A percentile compares a stretch with the other conserved stretches of the same genome.
Conservation (phyloP, 2,888 invertebrate genomes). For the Lottia scabra region DNA sequence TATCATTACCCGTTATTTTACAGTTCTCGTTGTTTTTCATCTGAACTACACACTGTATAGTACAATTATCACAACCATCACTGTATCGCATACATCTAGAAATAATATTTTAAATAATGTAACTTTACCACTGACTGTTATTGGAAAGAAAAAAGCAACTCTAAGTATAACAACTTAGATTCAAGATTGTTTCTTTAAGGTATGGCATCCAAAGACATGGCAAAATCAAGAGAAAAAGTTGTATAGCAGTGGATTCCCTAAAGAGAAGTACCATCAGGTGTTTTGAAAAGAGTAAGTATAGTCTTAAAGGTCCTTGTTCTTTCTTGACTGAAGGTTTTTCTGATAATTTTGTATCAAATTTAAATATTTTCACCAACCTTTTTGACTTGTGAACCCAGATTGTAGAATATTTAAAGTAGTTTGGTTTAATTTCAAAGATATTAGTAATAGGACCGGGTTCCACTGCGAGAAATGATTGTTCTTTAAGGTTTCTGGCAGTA, state of each 20-base stretch:
- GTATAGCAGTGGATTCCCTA: no score
- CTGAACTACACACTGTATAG: slow-evolving; percentile 44
- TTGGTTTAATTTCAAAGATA: slow-evolving; percentile 54
- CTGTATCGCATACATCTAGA: slow-evolving; percentile 48
- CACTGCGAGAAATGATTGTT: slow-evolving; percentile 52
- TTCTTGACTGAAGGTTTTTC: no score
- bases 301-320: no score
- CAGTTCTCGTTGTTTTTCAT: slow-evolving; percentile 50
- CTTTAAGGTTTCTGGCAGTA: slow-evolving; percentile 10
- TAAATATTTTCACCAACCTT: slow-evolving; percentile 41
- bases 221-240: no score
- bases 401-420: slow-evolving; percentile 53
- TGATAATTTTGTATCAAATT: no score
- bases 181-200: no score
- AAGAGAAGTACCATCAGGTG: no score
- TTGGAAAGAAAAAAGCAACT: no score
- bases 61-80: slow-evolving; percentile 52
- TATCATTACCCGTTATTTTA: slow-evolving; percentile 55
- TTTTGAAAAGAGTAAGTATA: no score
- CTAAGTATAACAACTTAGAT: no score
- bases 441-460: slow-evolving; percentile 59
- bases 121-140: no score
- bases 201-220: no score
- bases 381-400: slow-evolving; percentile 58
- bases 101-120: background rate